These are phyloP conservation scores for Orthosia incerta DNA, from an alignment of 2,888 invertebrate species.

Conservation along the genomic window DNA sequence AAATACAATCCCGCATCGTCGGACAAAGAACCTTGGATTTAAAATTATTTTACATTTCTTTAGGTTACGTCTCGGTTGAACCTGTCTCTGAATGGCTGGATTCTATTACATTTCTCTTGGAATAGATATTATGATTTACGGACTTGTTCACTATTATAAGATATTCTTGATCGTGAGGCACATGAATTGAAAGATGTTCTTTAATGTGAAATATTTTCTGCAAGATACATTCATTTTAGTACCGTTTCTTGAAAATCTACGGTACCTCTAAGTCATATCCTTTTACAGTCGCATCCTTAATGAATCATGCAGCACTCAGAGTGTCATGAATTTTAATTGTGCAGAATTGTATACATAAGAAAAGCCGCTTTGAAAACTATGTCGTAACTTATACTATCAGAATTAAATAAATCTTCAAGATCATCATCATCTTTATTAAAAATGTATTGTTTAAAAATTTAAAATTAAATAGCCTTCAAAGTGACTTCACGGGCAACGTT, in stretches of 20 bases:
- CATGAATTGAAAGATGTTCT: slow-evolving; percentile 42
- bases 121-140: slow-evolving; percentile 54
- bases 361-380: slow-evolving; percentile 8
- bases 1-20: slow-evolving; percentile 36
- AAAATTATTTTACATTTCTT: slow-evolving; percentile 61
- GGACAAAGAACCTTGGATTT: slow-evolving; percentile 49
- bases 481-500: neutral
- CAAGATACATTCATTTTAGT: slow-evolving; percentile 31
- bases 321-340: slow-evolving; percentile 37
- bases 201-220: slow-evolving; percentile 29
- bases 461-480: neutral
- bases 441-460: too few species aligned
- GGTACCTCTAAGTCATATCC: slow-evolving; percentile 27
- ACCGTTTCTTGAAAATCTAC: slow-evolving; percentile 28
- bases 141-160: slow-evolving; percentile 46
- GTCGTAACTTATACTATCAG: neutral
- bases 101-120: slow-evolving; percentile 51
- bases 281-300: slow-evolving; percentile 26
- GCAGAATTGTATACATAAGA: slow-evolving; percentile 27
- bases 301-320: slow-evolving; percentile 42
- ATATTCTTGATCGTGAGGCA: slow-evolving; percentile 44
- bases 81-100: slow-evolving; percentile 50
- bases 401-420: neutral
- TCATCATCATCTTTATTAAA: neutral
- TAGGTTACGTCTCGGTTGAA: slow-evolving; percentile 48